Percentiles rank a stretch among this genome's conserved stretches.
These are phyloP conservation scores for Huso huso DNA, from an alignment of 2,797 vertebrate species.

Conservation along the genomic window DNA sequence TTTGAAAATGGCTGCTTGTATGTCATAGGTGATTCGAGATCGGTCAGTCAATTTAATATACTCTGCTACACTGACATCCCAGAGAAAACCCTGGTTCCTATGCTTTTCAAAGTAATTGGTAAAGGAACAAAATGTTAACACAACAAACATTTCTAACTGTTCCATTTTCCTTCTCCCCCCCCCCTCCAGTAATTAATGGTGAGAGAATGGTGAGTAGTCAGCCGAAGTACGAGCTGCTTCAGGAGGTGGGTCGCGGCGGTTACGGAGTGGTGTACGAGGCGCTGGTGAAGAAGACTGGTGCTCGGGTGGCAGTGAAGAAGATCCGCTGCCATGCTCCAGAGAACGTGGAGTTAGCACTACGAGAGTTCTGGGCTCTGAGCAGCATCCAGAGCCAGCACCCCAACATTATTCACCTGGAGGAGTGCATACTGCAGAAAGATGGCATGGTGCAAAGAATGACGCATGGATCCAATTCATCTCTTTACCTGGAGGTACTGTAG, in stretches of 20 bases:
- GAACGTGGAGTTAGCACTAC: slow-evolving; percentile 90
- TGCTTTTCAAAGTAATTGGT: too few relatives aligned
- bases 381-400: slow-evolving; percentile 97
- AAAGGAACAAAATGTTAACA: too few relatives aligned
- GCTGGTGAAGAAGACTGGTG: slow-evolving; percentile 75
- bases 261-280: slow-evolving; percentile 98
- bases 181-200: slow-evolving; percentile 28
- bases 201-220: slow-evolving; percentile 98
- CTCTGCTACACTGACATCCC: too few relatives aligned
- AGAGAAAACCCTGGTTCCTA: too few relatives aligned
- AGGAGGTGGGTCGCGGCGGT: slow-evolving; percentile 96
- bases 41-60: too few relatives aligned
- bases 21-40: too few relatives aligned
- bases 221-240: slow-evolving; percentile 97
- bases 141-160: too few relatives aligned
- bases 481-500: slow-evolving; percentile 79
- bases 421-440: slow-evolving; percentile 91
- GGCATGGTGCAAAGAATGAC: slow-evolving; percentile 89
- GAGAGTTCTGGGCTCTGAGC: slow-evolving; percentile 97
- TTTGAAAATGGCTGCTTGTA: too few relatives aligned
- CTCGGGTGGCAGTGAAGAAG: slow-evolving; percentile 90
- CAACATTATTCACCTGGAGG: slow-evolving; percentile 94
- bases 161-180: too few relatives aligned
- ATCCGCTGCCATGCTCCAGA: slow-evolving; percentile 95
- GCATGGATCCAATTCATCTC: slow-evolving; percentile 86